Conservation (phyloP, 2,888 invertebrate species). For the Netelia fuscicornis region DNA sequence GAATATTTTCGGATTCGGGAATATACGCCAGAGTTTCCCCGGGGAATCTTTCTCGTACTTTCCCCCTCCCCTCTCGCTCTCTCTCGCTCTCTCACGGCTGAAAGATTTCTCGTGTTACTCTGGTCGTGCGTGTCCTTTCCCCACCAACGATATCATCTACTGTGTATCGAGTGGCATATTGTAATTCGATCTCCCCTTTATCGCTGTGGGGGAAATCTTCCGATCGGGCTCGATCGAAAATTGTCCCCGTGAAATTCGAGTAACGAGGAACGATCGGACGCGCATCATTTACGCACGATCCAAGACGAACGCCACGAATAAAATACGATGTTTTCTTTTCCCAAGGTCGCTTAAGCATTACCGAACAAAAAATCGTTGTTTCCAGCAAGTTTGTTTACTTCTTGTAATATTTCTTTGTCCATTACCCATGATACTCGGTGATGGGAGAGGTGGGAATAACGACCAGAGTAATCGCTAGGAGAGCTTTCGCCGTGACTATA, state of each 20-base stretch:
- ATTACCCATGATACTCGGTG: too few species aligned
- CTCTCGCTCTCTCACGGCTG: constrained; percentile 67
- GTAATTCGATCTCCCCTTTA: constrained; percentile 65
- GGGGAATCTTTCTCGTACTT: constrained; percentile 69
- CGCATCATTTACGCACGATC: neutral
- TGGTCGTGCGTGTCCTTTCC: constrained; percentile 8
- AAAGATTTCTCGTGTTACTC: constrained; percentile 71
- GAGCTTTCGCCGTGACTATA: constrained; percentile 18
- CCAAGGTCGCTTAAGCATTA: constrained; percentile 4
- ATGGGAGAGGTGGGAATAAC: neutral
- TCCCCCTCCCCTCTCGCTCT: neutral
- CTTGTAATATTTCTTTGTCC: neutral
- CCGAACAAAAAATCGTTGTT: neutral
- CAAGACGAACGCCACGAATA: constrained; percentile 9
- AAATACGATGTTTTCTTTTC: neutral
- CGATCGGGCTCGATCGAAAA: constrained; percentile 29
- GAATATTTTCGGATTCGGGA: constrained; percentile 83
- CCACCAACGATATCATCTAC: constrained; percentile 56
- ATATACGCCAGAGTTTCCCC: constrained; percentile 75
- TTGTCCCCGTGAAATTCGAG: constrained; percentile 51
- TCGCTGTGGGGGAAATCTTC: constrained; percentile 51
- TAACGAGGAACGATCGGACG: constrained; percentile 16
- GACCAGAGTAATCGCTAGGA: constrained; percentile 41
- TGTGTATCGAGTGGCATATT: constrained; percentile 56
- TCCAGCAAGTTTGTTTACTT: neutral